Percentiles rank a stretch among this genome's conserved stretches.
Evolutionary conservation across 2,888 invertebrate species (phyloP).

Genomic region (Girardia tigrina): DNA sequence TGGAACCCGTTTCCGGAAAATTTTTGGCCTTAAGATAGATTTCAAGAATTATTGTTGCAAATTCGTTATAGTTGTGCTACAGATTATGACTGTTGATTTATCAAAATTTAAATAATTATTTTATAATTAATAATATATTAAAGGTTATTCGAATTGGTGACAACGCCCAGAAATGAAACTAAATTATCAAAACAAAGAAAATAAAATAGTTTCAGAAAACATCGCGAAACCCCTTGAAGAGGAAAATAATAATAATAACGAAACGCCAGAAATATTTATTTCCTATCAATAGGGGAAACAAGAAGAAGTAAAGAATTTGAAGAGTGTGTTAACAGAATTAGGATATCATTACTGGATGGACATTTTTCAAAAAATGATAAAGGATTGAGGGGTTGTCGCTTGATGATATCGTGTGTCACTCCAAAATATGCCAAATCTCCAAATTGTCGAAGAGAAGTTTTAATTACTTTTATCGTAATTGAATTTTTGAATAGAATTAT

Average conservation of each 20-base stretch:
- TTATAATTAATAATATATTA: slow-evolving; percentile 25
- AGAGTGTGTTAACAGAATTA: slow-evolving; percentile 40
- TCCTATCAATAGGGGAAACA: slow-evolving; percentile 49
- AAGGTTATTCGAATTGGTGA: slow-evolving; percentile 43
- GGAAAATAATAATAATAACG: background rate
- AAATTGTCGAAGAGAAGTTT: slow-evolving; percentile 45
- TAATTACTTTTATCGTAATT: background rate
- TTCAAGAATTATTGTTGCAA: slow-evolving; percentile 46
- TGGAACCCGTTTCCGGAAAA: slow-evolving; percentile 39
- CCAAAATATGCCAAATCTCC: slow-evolving; percentile 45
- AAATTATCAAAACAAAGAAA: slow-evolving; percentile 39
- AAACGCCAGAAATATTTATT: slow-evolving; percentile 40
- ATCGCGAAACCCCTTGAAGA: slow-evolving; percentile 1
- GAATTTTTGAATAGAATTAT: background rate
- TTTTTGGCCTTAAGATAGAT: slow-evolving; percentile 45
- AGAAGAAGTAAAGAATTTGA: slow-evolving; percentile 42
- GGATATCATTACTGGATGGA: slow-evolving; percentile 47
- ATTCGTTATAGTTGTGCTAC: slow-evolving; percentile 42
- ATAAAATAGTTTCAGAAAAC: slow-evolving; percentile 28
- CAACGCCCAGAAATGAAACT: slow-evolving; percentile 39
- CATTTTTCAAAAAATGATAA: slow-evolving; percentile 46
- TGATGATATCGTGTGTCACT: slow-evolving; percentile 44
- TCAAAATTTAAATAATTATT: slow-evolving; percentile 18
- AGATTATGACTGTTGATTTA: slow-evolving; percentile 39
- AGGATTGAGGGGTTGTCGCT: slow-evolving; percentile 42